A percentile compares a stretch with the other conserved stretches of the same genome.
These are phyloP conservation scores for Sebastes goodei DNA, from an alignment of 2,797 vertebrate species.

Conservation along the genomic window DNA sequence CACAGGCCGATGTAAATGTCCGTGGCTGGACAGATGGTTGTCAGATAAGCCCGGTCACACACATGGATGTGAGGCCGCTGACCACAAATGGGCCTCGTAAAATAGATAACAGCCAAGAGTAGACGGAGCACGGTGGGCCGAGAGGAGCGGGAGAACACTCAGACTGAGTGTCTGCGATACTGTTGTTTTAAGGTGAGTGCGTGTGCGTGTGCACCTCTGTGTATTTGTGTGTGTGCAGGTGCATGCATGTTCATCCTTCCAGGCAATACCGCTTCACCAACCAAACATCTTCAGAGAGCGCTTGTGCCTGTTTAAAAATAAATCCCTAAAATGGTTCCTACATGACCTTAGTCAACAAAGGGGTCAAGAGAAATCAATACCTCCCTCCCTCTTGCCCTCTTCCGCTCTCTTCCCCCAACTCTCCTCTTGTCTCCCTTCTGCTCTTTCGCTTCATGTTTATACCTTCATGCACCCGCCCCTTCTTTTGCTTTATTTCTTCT, in stretches of 20 bases:
- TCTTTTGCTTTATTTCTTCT: slow-evolving; percentile 14
- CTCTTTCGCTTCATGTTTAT: slow-evolving; percentile 48
- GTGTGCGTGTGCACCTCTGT: not conserved
- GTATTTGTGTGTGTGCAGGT: slow-evolving; percentile 26
- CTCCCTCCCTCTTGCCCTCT: slow-evolving; percentile 74
- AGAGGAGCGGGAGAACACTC: slow-evolving; percentile 41
- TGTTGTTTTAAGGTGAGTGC: slow-evolving; percentile 56
- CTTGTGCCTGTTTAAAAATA: slow-evolving; percentile 82
- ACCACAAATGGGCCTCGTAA: slow-evolving; percentile 70
- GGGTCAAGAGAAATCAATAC: slow-evolving; percentile 90
- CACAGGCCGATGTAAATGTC: slow-evolving; percentile 67
- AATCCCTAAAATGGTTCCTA: slow-evolving; percentile 81
- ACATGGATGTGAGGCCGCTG: slow-evolving; percentile 61
- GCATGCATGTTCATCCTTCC: slow-evolving; percentile 46
- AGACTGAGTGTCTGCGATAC: slow-evolving; percentile 50
- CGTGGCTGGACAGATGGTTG: slow-evolving; percentile 69
- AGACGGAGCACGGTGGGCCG: slow-evolving; percentile 28
- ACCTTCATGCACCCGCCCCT: slow-evolving; percentile 21
- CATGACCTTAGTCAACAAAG: slow-evolving; percentile 84
- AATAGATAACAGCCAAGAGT: slow-evolving; percentile 59
- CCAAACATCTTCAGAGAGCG: slow-evolving; percentile 63
- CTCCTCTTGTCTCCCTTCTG: slow-evolving; percentile 67
- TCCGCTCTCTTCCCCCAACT: slow-evolving; percentile 69
- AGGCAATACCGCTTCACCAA: slow-evolving; percentile 55
- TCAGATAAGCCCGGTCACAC: slow-evolving; percentile 70